Evolutionary conservation across 2,888 invertebrate species (phyloP).

Genomic region (Parnassius mnemosyne): DNA sequence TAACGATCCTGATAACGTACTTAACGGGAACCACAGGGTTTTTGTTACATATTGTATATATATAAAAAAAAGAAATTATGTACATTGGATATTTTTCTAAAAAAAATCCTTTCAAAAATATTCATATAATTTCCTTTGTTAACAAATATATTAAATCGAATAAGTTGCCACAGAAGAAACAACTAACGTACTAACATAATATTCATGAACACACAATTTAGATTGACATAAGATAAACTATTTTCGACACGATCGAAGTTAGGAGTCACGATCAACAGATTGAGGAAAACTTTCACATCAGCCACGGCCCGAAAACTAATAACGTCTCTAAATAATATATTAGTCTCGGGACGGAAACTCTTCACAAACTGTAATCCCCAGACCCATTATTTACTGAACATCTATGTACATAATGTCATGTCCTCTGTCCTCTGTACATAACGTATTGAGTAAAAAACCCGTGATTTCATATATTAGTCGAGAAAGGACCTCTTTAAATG

Average conservation of each 20-base stretch:
- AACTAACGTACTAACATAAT: too few species aligned
- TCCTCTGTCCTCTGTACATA: not conserved
- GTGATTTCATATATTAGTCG: not conserved
- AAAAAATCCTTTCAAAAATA: too few species aligned
- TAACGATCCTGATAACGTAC: too few species aligned
- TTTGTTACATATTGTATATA: too few species aligned
- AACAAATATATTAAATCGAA: too few species aligned
- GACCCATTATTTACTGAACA: not conserved
- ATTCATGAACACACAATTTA: not conserved
- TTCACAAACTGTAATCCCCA: not conserved
- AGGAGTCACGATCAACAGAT: not conserved
- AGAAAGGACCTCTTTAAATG: too few species aligned
- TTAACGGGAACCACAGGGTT: too few species aligned
- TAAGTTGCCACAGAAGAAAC: too few species aligned
- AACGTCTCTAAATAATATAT: conserved; percentile 1
- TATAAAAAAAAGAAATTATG: too few species aligned
- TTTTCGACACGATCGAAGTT: not conserved
- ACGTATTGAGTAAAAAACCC: not conserved
- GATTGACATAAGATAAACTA: not conserved
- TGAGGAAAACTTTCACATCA: not conserved
- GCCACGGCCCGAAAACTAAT: not conserved
- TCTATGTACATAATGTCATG: not conserved
- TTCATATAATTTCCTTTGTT: too few species aligned
- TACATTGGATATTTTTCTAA: too few species aligned
- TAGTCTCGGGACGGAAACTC: not conserved